Base-by-base conservation (phyloP, 2,888 invertebrate species). In the Formica aserva region DNA sequence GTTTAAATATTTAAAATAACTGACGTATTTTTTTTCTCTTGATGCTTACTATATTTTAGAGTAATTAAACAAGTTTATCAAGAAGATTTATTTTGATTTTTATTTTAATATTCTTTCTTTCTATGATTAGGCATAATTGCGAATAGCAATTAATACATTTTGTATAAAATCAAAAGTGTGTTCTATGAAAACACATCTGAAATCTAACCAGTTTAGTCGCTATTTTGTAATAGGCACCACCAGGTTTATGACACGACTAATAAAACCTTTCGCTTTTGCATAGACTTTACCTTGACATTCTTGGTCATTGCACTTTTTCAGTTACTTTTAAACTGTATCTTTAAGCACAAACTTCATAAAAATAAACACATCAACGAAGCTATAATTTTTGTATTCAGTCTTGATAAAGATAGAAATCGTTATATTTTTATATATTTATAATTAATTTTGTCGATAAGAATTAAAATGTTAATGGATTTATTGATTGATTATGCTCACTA, bases 211-310 rank as follows among this genome's bases (percentile, higher is more conserved):
- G 52, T 76, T 67, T 67, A 2, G 0, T 15, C 48, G 11, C 6
- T 26, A 67, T 22, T 78, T 78, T 77, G 85, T 60, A 66, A 78
- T 32, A 9, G 29, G 9, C n/a, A 32, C 26, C 22, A 11, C 32
- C n/a, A 22, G 22, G 5, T 71, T 81, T 52, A 57, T 63, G n/a
- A 65, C 38, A 26, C 13, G 26, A 75, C 38, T 80, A 81, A 81
- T 72, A 66, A 60, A 55, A 35, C 52, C 15, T 67, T 66, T 26
- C 8, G 41, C 26, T 26, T 48, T 26, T 13, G 6, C 6, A 15
- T 76, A 38, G 26, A 76, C 22, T 52, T 76, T 18, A 62, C 45
- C 35, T 38, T 76, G 66, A 48, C 35, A 76, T 6, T n/a, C 13
- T 48, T 18, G 18, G 11, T 52, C 18, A 35, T 18, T 22, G 18